Conservation (phyloP, 2,888 invertebrate species). For the Pomacea canaliculata region DNA sequence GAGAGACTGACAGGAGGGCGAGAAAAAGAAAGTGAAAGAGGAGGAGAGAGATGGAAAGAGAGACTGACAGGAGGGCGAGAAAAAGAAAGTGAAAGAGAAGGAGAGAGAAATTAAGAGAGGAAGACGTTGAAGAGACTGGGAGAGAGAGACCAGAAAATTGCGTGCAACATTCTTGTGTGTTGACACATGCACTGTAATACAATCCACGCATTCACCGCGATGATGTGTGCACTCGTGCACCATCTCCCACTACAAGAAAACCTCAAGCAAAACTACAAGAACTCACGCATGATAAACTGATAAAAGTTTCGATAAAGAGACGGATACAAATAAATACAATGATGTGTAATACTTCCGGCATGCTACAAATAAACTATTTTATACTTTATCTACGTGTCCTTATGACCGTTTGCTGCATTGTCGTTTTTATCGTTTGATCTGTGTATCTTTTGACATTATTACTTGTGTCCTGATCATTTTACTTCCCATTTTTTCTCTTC, state of each 20-base stretch:
- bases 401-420: no score
- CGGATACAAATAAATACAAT: no score
- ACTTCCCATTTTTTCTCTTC: no score
- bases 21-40: not conserved
- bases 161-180: not conserved
- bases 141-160: not conserved
- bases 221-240: no score
- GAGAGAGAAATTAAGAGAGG: not conserved
- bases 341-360: no score
- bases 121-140: not conserved
- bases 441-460: no score
- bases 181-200: not conserved
- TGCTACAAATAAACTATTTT: no score
- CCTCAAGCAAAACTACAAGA: not conserved
- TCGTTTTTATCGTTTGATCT: no score
- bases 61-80: not conserved
- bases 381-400: no score
- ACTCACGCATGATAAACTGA: not conserved
- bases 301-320: no score
- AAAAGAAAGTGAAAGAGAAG: not conserved
- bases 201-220: not conserved
- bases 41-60: not conserved
- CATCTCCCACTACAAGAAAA: no score
- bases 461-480: no score
- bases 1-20: not conserved